phyloP scores from a whole-genome alignment of 64 coral and sea anemone genomes.

The Montipora foliosa region DNA sequence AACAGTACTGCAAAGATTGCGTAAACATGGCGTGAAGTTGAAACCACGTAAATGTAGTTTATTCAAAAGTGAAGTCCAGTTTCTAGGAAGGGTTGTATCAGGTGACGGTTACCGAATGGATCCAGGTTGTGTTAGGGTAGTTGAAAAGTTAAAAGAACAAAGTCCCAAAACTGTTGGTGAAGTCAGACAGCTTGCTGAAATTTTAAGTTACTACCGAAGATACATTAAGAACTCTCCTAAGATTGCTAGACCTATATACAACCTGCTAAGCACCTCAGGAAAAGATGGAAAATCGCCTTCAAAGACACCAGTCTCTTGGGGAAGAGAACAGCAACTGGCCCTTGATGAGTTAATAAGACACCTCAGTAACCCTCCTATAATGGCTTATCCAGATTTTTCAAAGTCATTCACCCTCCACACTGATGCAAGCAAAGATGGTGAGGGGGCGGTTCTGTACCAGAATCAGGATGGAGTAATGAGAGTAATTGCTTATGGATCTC shows the following conservation, averaged over 20 bases:
- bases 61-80: conserved; percentile 10
- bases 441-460: background rate
- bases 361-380: background rate
- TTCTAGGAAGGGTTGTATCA: background rate
- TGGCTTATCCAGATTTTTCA: background rate
- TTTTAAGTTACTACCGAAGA: too few species aligned
- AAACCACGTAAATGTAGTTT: conserved; percentile 45
- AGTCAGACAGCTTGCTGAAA: too few species aligned
- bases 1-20: conserved; percentile 25
- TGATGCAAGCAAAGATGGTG: background rate
- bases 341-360: background rate
- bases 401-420: background rate
- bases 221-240: too few species aligned
- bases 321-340: background rate
- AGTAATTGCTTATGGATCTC: background rate
- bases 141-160: too few species aligned
- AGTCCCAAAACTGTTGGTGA: too few species aligned
- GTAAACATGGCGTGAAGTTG: conserved; percentile 56
- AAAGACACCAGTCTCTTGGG: background rate
- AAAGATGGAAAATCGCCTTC: background rate
- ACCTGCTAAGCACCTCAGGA: conserved; percentile 2
- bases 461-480: background rate
- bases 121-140: too few species aligned
- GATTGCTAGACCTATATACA: conserved; percentile 45
- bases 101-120: background rate